Evolutionary conservation across 2,113 vertebrate species (phyloP), one percentile per base, ranked within the genome.

Genomic region (Nesoenas mayeri): DNA sequence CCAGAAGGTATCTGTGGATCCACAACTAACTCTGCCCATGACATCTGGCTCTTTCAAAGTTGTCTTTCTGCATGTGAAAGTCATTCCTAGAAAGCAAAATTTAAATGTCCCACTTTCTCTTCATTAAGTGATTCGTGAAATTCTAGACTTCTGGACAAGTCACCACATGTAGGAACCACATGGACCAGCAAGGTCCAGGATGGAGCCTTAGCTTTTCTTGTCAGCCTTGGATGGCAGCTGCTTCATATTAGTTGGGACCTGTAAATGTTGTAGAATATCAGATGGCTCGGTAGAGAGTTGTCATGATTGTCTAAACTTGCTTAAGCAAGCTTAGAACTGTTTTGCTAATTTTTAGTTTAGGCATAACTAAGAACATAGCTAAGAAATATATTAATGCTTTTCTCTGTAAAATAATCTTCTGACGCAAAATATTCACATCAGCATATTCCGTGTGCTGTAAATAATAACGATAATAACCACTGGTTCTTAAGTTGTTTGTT

Each of bases 141-240:
- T 78, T 88, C 24, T 28, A 73, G 32, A 58, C 9, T 77, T 91
- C 32, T 88, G n/a, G 4, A 51, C 31, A 69, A 56, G n/a, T 28
- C 1, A 0, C 11, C 7, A 6, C 17, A 14, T 13, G 8, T 48
- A 79, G 36, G 16, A 80, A 44, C 6, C 42, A 3, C 32, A 57
- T 11, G 44, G 50, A 58, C 15, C 21, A 44, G 6, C 1, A 1
- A 84, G 21, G 36, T 34, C n/a, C 0, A 0, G 44, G 12, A 26
- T 34, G 15, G 15, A 83, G n/a, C 9, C 13, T 75, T 57, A 36
- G 10, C 36, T 74, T 91, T 89, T 78, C 64, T 80, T 78, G 7
- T 61, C 42, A 58, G 31, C 16, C 26, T 80, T 50, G 54, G 6
- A 9, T 34, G 47, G 34, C 29, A 70, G 29, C 12, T 38, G 32